Base-by-base conservation (phyloP, 1,140 invertebrate species). In the Drosophila carrolli region DNA sequence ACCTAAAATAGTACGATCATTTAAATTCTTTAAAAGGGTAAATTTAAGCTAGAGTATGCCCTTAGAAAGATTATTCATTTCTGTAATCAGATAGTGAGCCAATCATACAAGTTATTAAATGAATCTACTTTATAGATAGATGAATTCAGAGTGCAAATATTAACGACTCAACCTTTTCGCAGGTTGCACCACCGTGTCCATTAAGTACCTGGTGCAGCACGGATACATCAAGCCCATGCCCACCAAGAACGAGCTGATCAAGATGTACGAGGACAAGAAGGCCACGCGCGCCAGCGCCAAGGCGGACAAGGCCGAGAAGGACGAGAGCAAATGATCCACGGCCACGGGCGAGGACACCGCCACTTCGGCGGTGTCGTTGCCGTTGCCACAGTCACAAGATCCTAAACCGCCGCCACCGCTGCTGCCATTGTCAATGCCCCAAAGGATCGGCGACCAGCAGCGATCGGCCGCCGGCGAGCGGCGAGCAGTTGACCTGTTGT, bases 111-210 rank as follows among this genome's bases (percentile, higher is more conserved):
- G 19, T 2, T 19, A 19, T 19, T 19, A 19, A 19, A 19, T 23
- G 4, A 23, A 23, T 2, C 19, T 19, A 19, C 19, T 19, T 19
- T 19, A 19, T 19, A 19, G 19, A 19, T 19, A 19, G 19, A 19
- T 19, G 29, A 32, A 32, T 32, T 32, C 1, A 2, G 29, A 32
- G 29, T 1, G 29, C 8, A 32, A 32, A 32, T 32, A 32, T 32
- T 32, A 32, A 32, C 5, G 29, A 32, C 8, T 46, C 10, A 47
- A 6, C 2, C 5, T 7, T 9, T 19, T 38, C 19, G 0, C 60
- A 93, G 94, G 94, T 38, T 95, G 95, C n/a, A 96, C 96, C 41
- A 96, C 95, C 27, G 78, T 95, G 35, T 94, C 94, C 5, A 96
- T 96, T 23, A 95, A 95, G 66, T 95, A 95, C 75, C 86, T 96